phyloP scores from a whole-genome alignment of 2,888 invertebrate species.

The Rotaria magnacalcarata region DNA sequence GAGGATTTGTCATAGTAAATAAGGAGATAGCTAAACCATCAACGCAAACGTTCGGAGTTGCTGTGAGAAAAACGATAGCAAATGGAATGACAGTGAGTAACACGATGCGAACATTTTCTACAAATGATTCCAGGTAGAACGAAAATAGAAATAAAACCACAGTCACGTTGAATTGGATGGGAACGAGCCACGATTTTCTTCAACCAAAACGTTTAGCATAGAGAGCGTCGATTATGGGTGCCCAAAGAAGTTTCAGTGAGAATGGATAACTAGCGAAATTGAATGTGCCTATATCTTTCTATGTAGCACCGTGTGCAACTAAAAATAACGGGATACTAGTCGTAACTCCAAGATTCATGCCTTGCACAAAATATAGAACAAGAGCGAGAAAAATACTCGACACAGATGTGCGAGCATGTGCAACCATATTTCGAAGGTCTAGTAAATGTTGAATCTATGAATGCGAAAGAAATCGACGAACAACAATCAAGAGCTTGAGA shows the following conservation, averaged over 20 bases:
- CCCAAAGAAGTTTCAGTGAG: slow-evolving; percentile 88
- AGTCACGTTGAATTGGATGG: slow-evolving; percentile 81
- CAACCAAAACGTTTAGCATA: slow-evolving; percentile 78
- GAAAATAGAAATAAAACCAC: slow-evolving; percentile 77
- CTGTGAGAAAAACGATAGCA: slow-evolving; percentile 85
- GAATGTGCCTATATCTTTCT: slow-evolving; percentile 76
- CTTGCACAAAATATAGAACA: slow-evolving; percentile 83
- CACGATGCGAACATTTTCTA: neutral
- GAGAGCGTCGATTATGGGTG: slow-evolving; percentile 91
- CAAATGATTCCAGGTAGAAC: slow-evolving; percentile 52
- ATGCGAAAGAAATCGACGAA: too few species aligned
- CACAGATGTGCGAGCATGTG: too few species aligned
- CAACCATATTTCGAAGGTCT: too few species aligned
- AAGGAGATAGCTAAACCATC: slow-evolving; percentile 65
- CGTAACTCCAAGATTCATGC: slow-evolving; percentile 82
- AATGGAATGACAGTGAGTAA: slow-evolving; percentile 75
- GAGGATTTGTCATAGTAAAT: slow-evolving; percentile 86
- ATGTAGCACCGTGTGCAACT: slow-evolving; percentile 83
- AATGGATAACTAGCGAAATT: slow-evolving; percentile 88
- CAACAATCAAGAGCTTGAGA: too few species aligned
- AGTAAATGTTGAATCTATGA: too few species aligned
- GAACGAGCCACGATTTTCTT: slow-evolving; percentile 83
- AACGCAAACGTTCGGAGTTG: slow-evolving; percentile 97
- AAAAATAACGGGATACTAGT: slow-evolving; percentile 90
- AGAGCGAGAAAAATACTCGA: slow-evolving; percentile 52